phyloP scores from a whole-genome alignment of 2,797 vertebrate genomes.

The Arrhamphus sclerolepis region DNA sequence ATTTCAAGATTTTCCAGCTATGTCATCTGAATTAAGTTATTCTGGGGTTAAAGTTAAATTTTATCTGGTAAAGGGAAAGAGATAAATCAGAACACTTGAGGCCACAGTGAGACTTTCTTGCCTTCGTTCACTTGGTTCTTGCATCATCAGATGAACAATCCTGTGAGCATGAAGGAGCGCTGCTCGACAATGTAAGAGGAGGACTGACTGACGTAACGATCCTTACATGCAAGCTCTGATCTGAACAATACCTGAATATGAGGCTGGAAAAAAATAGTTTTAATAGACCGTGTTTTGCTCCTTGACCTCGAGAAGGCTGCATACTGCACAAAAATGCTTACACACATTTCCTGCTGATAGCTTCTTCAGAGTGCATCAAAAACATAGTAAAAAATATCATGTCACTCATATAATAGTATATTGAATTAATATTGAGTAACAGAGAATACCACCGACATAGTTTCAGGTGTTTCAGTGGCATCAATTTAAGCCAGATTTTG shows the following conservation, averaged over 20 bases:
- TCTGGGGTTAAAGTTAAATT: constrained; percentile 12
- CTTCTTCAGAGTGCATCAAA: no score
- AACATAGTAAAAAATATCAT: no score
- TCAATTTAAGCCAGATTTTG: no score
- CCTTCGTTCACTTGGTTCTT: constrained; percentile 58
- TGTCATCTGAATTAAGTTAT: constrained; percentile 14
- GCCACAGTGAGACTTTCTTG: constrained; percentile 41
- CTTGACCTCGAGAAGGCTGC: no score
- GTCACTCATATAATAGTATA: no score
- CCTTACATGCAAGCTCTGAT: background rate
- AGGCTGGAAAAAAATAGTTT: background rate
- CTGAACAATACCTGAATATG: constrained; percentile 3
- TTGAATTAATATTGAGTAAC: no score
- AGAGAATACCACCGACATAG: no score
- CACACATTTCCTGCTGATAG: no score
- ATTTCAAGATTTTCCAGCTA: background rate
- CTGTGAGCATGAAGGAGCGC: constrained; percentile 11
- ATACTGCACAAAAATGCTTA: no score
- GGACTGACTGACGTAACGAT: constrained; percentile 5
- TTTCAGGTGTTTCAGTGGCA: no score
- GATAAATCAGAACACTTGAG: constrained; percentile 18
- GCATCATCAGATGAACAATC: constrained; percentile 54
- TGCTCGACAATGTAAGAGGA: constrained; percentile 6
- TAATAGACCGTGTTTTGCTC: background rate
- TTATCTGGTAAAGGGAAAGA: constrained; percentile 9